phyloP scores from a whole-genome alignment of 2,888 invertebrate species.

The Scaptomyza cyrtandrae region DNA sequence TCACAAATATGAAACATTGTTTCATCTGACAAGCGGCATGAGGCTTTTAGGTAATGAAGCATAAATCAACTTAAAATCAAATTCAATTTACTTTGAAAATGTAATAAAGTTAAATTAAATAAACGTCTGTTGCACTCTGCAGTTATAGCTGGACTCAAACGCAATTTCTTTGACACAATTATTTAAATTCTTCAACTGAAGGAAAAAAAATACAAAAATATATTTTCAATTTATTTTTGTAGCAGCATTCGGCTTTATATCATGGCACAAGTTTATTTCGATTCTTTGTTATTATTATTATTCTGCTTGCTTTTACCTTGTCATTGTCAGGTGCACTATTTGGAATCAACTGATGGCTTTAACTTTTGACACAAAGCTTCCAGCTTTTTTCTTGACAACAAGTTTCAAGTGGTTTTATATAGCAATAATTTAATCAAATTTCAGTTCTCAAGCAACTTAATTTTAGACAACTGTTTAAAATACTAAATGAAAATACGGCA shows the following conservation, averaged over 20 bases:
- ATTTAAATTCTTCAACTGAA: not conserved
- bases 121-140: not conserved
- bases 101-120: not conserved
- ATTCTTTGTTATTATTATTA: too few species aligned
- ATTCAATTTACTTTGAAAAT: too few species aligned
- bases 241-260: conserved; percentile 38
- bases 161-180: not conserved
- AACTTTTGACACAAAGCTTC: not conserved
- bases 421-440: conserved; percentile 22
- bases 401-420: conserved; percentile 6
- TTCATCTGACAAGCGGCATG: not conserved
- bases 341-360: conserved; percentile 9
- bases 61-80: not conserved
- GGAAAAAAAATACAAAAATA: not conserved
- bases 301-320: not conserved
- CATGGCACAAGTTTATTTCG: conserved; percentile 9
- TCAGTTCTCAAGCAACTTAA: conserved; percentile 6
- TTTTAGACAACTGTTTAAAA: conserved; percentile 8
- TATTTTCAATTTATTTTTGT: not conserved
- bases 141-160: not conserved
- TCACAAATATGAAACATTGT: not conserved
- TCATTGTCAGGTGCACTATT: conserved; percentile 4
- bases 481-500: conserved; percentile 10
- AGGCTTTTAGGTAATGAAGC: too few species aligned
- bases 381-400: conserved; percentile 4